phyloP scores from a whole-genome alignment of 2,888 invertebrate species.

The Lepas anatifera region DNA sequence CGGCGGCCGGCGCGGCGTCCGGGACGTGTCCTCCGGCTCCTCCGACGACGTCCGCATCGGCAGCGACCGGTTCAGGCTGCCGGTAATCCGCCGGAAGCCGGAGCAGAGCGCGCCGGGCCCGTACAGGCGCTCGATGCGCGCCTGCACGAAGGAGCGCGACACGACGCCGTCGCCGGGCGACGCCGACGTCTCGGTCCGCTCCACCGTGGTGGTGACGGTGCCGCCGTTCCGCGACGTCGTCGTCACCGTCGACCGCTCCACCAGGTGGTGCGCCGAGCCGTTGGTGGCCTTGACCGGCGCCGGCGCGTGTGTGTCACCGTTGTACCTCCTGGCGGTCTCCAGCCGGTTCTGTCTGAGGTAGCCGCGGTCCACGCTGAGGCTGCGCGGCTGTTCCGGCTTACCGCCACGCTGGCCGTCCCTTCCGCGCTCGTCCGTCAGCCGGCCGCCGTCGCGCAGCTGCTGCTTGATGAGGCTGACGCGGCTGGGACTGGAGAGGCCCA shows the following conservation, averaged over 20 bases:
- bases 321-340: background rate
- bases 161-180: conserved; percentile 18
- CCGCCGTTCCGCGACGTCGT: background rate
- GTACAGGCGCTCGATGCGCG: conserved; percentile 74
- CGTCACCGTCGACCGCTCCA: background rate
- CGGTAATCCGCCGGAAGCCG: conserved; percentile 52
- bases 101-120: conserved; percentile 77
- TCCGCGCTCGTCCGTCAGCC: conserved; percentile 19
- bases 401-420: conserved; percentile 17
- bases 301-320: background rate
- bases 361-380: conserved; percentile 26
- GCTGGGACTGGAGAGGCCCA: conserved; percentile 19
- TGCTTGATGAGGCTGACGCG: conserved; percentile 22
- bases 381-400: conserved; percentile 17
- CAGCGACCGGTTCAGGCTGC: conserved; percentile 33
- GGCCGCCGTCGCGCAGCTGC: conserved; percentile 18
- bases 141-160: conserved; percentile 60
- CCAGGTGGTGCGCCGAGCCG: background rate
- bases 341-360: conserved; percentile 16
- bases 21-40: background rate
- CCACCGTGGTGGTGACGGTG: conserved; percentile 13
- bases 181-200: too few relatives aligned
- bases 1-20: background rate
- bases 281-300: background rate
- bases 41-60: conserved; percentile 12